Percentiles rank a stretch among this genome's conserved stretches.
Evolutionary conservation across 2,113 vertebrate species (phyloP).

Genomic region (Diphyllodes magnificus): DNA sequence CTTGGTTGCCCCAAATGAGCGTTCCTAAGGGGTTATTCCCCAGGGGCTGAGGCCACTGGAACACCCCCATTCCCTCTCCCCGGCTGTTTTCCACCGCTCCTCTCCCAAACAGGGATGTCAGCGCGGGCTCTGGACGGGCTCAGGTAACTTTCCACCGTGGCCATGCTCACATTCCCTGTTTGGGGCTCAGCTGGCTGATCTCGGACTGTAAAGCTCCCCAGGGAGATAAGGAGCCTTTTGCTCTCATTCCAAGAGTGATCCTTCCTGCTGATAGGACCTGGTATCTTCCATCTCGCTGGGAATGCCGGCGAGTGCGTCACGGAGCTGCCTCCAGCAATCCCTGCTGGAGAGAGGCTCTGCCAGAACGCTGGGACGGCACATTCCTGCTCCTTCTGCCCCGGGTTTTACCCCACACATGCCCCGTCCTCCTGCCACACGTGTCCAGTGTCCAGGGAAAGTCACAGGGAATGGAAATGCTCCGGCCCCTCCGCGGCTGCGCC

Average conservation of each 20-base stretch:
- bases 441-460: not conserved
- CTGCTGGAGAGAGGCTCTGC: not conserved
- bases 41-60: not conserved
- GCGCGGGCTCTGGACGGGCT: not conserved
- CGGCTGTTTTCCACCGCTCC: not conserved
- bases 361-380: not conserved
- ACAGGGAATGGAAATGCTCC: not conserved
- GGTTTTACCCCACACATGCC: not conserved
- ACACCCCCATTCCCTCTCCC: fast-evolving
- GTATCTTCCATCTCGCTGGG: constrained; percentile 59
- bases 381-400: not conserved
- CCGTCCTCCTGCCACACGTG: not conserved
- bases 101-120: fast-evolving
- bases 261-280: constrained; percentile 4
- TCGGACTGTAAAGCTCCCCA: not conserved
- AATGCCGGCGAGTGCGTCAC: constrained; percentile 47
- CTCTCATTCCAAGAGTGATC: constrained; percentile 39
- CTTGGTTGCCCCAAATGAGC: not conserved
- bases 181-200: not conserved
- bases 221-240: constrained; percentile 44
- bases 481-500: fast-evolving
- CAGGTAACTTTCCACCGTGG: constrained; percentile 54
- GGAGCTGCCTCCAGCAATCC: not conserved
- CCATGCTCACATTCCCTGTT: not conserved
- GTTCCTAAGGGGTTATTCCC: not conserved